Percentiles rank a stretch among this genome's conserved stretches.
phyloP scores from a whole-genome alignment of 2,113 vertebrate genomes.

The Tonatia bakeri region DNA sequence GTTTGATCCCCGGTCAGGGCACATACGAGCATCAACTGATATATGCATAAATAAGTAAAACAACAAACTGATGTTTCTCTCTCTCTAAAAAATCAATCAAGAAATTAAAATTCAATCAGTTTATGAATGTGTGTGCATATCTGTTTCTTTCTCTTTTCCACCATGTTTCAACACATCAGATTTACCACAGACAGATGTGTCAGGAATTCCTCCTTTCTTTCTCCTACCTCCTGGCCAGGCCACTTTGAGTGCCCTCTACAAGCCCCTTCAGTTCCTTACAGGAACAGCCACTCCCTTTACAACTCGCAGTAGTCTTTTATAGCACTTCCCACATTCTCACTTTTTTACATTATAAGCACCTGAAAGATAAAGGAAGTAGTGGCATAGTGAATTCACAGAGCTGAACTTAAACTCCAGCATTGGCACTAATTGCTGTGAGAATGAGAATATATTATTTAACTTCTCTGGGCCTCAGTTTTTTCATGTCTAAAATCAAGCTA shows the following conservation, averaged over 20 bases:
- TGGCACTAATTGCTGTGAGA: not conserved
- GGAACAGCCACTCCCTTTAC: not conserved
- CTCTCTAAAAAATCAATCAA: no score
- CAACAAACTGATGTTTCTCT: no score
- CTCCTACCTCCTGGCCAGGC: not conserved
- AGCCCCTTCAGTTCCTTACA: not conserved
- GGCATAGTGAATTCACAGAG: not conserved
- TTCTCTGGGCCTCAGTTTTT: not conserved
- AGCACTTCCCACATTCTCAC: not conserved
- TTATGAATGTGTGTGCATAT: no score
- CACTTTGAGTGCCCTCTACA: not conserved
- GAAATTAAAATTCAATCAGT: not conserved
- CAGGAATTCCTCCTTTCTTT: not conserved
- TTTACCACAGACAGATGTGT: not conserved
- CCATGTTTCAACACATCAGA: not conserved
- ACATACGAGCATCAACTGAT: no score
- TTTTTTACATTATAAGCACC: fast-evolving
- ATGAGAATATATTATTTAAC: not conserved
- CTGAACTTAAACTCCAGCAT: not conserved
- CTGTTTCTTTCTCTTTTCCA: not conserved
- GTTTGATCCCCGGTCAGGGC: no score
- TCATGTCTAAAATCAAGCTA: not conserved
- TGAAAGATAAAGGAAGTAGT: no score
- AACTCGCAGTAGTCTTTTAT: not conserved
- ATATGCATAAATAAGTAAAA: no score